Percentiles rank a stretch among this genome's conserved stretches.
Conservation (phyloP, 1,140 invertebrate species). For the Thaumetopoea pityocampa region DNA sequence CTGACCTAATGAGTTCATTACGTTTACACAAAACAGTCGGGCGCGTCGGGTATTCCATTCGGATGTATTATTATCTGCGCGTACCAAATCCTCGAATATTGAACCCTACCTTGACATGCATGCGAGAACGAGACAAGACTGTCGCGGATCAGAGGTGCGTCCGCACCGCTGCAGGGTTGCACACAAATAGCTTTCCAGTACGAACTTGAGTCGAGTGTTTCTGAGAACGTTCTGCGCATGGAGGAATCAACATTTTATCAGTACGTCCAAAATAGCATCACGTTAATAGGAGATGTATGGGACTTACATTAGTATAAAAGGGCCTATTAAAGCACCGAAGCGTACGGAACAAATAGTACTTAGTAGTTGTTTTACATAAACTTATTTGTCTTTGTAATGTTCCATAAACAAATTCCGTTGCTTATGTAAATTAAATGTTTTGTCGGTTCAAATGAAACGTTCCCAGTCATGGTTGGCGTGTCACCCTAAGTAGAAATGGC, state of each 20-base stretch:
- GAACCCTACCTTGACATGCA: slow-evolving; percentile 73
- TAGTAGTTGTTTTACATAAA: too few relatives aligned
- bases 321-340: too few relatives aligned
- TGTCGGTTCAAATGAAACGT: background rate
- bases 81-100: slow-evolving; percentile 68
- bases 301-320: too few relatives aligned
- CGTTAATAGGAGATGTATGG: too few relatives aligned
- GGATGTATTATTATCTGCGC: slow-evolving; percentile 53
- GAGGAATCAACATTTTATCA: slow-evolving; percentile 31
- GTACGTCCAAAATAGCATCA: background rate
- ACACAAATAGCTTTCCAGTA: slow-evolving; percentile 65
- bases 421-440: background rate
- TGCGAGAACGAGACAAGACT: slow-evolving; percentile 53
- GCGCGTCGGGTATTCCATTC: slow-evolving; percentile 42
- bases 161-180: slow-evolving; percentile 59
- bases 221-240: slow-evolving; percentile 44
- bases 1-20: slow-evolving; percentile 49
- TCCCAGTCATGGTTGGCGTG: slow-evolving; percentile 4
- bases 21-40: slow-evolving; percentile 53
- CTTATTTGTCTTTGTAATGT: background rate
- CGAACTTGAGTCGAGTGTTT: slow-evolving; percentile 50
- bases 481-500: slow-evolving; percentile 7
- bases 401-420: background rate
- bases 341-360: too few relatives aligned
- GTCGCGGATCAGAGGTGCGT: slow-evolving; percentile 50